Base-by-base conservation (phyloP, 2,888 invertebrate genomes). In the Chrysina gloriosa region DNA sequence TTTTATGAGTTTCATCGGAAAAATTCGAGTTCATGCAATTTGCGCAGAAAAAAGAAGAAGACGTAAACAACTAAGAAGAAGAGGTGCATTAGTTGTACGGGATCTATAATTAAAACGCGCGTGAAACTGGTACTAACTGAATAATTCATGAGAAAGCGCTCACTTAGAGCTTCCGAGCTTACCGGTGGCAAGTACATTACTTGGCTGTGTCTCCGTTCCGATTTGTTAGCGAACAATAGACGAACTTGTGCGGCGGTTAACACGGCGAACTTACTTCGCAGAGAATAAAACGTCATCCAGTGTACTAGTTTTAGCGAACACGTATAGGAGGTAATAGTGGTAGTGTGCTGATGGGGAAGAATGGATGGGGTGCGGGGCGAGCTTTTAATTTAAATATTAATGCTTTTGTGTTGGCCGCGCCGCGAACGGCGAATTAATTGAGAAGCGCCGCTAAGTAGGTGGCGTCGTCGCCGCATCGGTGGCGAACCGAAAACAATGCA, bases 211-310 rank as follows among this genome's bases (percentile, higher is more conserved):
- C 16, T 27, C 7, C 27, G 27, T 45, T 42, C n/a, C 27, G 39
- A 25, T 25, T 58, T 16, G 45, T 39, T 19, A n/a, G n/a, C 14
- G 58, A 65, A 69, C 69, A 69, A 69, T 69, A 56, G 61, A 42
- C 42, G 65, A 69, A 69, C 69, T 69, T 65, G 42, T 61, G 69
- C 65, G 7, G 45, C 19, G 61, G 69, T 65, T 65, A 65, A 63
- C 63, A 39, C 21, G 19, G 19, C 19, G 65, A 69, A 69, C 65
- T 69, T 69, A 19, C 21, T 45, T 45, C 6, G 45, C 19, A 21
- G 45, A 50, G 68, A 63, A 68, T 63, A 68, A 69, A 65, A 65
- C 65, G 29, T 6, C 29, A 7, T 1, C 31, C 52, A 5, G 45
- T 19, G 45, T 9, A 19, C 19, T 45, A 21, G 2, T 21, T 3